Percentiles rank a stretch among this genome's conserved stretches.
Conservation (phyloP, 2,113 vertebrate genomes). For the Takifugu flavidus region DNA sequence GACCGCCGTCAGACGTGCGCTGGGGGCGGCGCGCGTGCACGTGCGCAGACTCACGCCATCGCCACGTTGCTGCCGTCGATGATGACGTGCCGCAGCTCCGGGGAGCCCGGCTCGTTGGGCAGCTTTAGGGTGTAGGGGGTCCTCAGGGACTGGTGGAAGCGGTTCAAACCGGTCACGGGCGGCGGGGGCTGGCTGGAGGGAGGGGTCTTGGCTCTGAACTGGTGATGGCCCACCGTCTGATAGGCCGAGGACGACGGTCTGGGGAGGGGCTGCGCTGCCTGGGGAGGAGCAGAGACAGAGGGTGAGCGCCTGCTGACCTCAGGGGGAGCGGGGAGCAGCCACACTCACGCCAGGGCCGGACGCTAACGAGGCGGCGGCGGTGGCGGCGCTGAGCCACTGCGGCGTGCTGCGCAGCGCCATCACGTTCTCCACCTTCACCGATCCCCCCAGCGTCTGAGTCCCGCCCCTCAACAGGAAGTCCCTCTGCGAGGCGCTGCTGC, state of each 20-base stretch:
- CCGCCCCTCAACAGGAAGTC: conserved; percentile 81
- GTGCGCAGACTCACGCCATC: conserved; percentile 88
- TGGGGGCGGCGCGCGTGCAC: too few relatives aligned
- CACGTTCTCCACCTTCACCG: conserved; percentile 73
- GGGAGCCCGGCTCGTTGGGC: conserved; percentile 84
- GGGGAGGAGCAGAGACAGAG: conserved; percentile 16
- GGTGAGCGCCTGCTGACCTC: too few relatives aligned
- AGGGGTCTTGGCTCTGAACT: conserved; percentile 25
- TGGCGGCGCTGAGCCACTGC: conserved; percentile 60
- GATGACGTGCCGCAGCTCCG: conserved; percentile 84
- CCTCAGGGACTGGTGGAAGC: conserved; percentile 88
- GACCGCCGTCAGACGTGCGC: too few relatives aligned
- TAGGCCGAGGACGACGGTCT: conserved; percentile 62
- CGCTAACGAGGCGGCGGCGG: conserved; percentile 37
- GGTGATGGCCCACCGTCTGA: conserved; percentile 60
- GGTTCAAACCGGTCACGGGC: conserved; percentile 85
- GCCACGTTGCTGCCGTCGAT: conserved; percentile 98
- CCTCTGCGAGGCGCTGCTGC: conserved; percentile 26
- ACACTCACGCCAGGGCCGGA: conserved; percentile 58
- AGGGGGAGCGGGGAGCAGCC: too few relatives aligned
- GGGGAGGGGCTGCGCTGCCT: conserved; percentile 47
- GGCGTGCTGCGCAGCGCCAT: conserved; percentile 72
- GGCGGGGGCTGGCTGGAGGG: conserved; percentile 43
- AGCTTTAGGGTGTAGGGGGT: conserved; percentile 85
- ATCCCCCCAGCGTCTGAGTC: conserved; percentile 64